Conservation (phyloP, 2,888 invertebrate species). For the Drosophila yooni region DNA sequence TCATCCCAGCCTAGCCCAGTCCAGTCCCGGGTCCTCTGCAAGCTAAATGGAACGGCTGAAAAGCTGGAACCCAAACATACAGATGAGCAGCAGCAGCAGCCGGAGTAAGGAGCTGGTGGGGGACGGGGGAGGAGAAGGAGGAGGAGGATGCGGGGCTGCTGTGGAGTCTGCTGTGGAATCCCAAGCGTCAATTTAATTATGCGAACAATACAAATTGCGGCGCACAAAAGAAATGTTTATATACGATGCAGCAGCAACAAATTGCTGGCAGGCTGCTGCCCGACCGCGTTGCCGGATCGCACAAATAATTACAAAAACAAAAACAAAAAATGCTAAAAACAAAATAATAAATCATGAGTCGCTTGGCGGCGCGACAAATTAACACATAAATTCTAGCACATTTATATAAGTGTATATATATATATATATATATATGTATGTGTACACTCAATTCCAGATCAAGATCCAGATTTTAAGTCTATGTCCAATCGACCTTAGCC, state of each 20-base stretch:
- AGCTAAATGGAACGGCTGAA: conserved; percentile 8
- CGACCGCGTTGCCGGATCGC: conserved; percentile 25
- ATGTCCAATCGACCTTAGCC: conserved; percentile 1
- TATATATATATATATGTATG: too few species aligned
- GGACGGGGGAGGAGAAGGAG: not conserved
- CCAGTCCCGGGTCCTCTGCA: conserved; percentile 8
- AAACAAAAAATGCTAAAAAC: not conserved
- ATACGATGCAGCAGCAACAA: conserved; percentile 64
- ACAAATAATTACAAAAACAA: conserved; percentile 29
- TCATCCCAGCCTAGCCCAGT: not conserved
- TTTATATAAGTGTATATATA: conserved; percentile 32
- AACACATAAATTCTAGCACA: conserved; percentile 78
- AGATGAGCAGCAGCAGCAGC: not conserved
- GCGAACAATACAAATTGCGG: conserved; percentile 80
- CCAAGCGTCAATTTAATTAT: conserved; percentile 81
- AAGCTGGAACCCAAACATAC: conserved; percentile 1
- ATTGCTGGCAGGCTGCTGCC: conserved; percentile 48
- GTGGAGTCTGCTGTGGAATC: conserved; percentile 58
- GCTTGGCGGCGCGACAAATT: conserved; percentile 73
- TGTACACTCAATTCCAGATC: conserved; percentile 6
- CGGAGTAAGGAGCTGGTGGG: not conserved
- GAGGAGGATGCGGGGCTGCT: not conserved
- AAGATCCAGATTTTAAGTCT: conserved; percentile 9
- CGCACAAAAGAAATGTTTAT: conserved; percentile 73
- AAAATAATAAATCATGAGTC: conserved; percentile 70